Evolutionary conservation across 2,113 vertebrate species (phyloP), one percentile per base, ranked within the genome.

Genomic region (Urocitellus parryii): DNA sequence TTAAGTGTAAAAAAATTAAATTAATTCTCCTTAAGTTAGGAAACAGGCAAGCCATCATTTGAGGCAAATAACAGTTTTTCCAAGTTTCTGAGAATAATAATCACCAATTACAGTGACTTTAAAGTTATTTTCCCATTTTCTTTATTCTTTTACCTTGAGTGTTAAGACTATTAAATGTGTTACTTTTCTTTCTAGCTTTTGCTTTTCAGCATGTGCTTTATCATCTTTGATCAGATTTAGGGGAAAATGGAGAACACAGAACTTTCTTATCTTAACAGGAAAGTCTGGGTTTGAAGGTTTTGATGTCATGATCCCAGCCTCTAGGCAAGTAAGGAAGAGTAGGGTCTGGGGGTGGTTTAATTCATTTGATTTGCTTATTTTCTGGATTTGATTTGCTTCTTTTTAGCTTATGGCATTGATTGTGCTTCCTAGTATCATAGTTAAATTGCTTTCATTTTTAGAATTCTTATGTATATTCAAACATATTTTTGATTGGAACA

Each of bases 391-490:
- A 79, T 37, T 48, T 4, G 67, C 37, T 48, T 85, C 17, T 65
- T 7, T 93, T n/a, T 58, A 20, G 16, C 45, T 61, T 48, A 42
- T 48, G 67, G 4, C 29, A 56, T 82, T 81, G 42, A 1, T 51
- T 79, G 34, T 84, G 12, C 29, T 94, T 74, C 18, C 37, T 32
- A 53, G 37, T 67, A 42, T 16, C 68, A 22, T 22, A 9, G 67
- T 68, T 86, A 61, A 68, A 91, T 82, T 83, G 1, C 85, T 96
- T 90, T 61, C 8, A 34, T 58, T 68, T 92, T 65, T 93, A 65
- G 8, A 82, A 65, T 82, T 48, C 34, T n/a, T 63, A 11, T 48
- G 22, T 48, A 37, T 51, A 32, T 89, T 77, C 20, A n/a, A 58
- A 61, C 42, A 27, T 25, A 48, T 24, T 32, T 42, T 58, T 90